Conservation (phyloP, 2,888 invertebrate species). For the Sericinus montela region DNA sequence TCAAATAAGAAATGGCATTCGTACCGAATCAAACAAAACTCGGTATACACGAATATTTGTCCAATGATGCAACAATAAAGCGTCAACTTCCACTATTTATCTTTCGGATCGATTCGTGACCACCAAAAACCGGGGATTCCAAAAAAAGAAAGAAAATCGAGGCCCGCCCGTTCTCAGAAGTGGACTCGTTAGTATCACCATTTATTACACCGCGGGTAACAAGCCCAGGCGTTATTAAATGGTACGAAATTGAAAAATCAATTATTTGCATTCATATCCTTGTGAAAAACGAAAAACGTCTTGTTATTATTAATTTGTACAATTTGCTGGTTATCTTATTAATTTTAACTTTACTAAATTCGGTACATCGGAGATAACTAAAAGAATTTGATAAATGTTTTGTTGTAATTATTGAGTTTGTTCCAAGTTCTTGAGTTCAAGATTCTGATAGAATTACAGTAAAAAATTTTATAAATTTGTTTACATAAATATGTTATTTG, state of each 20-base stretch:
- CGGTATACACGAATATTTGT: constrained; percentile 24
- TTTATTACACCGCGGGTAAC: constrained; percentile 67
- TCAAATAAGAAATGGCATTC: neutral
- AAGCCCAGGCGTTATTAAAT: constrained; percentile 31
- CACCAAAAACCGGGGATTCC: constrained; percentile 42
- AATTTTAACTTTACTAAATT: too few species aligned
- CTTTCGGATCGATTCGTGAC: constrained; percentile 64
- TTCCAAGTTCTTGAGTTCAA: too few species aligned
- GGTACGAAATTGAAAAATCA: constrained; percentile 45
- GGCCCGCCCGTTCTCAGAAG: constrained; percentile 60
- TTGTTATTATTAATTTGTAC: neutral
- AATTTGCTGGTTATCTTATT: neutral
- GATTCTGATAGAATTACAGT: too few species aligned
- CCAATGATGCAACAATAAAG: constrained; percentile 48
- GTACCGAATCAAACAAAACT: constrained; percentile 11
- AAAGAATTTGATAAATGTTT: too few species aligned
- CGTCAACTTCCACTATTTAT: constrained; percentile 56
- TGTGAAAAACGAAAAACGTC: constrained; percentile 16
- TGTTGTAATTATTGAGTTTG: too few species aligned
- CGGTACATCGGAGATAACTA: too few species aligned
- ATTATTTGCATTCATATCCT: constrained; percentile 38
- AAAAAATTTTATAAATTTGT: too few species aligned
- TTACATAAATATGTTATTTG: too few species aligned
- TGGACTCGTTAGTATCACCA: constrained; percentile 65
- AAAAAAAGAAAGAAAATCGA: constrained; percentile 40